Evolutionary conservation across 2,113 vertebrate species (phyloP).

Genomic region (Boulengerochromis microlepis): DNA sequence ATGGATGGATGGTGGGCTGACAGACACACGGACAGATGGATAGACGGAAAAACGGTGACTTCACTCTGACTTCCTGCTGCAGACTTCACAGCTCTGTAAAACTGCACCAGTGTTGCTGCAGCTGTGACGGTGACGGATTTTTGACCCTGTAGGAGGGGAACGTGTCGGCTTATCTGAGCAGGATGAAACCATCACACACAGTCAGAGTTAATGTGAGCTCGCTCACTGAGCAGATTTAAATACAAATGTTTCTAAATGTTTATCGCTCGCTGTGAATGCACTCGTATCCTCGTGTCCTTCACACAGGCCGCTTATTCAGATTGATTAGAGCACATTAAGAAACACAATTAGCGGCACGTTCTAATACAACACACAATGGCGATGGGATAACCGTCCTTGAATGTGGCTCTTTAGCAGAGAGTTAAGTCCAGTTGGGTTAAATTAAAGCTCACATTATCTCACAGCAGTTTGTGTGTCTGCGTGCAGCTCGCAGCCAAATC

Average conservation of each 20-base stretch:
- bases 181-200: background rate
- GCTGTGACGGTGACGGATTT: background rate
- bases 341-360: constrained; percentile 52
- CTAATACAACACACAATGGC: constrained; percentile 77
- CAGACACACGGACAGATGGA: rapidly evolving
- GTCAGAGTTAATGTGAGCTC: background rate
- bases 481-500: constrained; percentile 83
- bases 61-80: background rate
- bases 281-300: background rate
- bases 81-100: background rate
- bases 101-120: background rate
- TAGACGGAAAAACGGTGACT: background rate
- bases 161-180: background rate
- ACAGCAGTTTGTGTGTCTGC: constrained; percentile 78
- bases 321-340: constrained; percentile 11
- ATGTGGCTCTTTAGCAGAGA: constrained; percentile 84
- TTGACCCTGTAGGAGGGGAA: background rate
- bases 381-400: constrained; percentile 85
- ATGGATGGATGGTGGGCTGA: background rate
- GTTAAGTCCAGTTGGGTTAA: constrained; percentile 88
- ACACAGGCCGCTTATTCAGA: background rate
- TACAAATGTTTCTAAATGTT: background rate
- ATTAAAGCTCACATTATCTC: constrained; percentile 86
- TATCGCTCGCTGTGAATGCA: background rate
- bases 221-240: background rate